Percentiles rank a stretch among this genome's conserved stretches.
Conservation (phyloP, 35 echinoderm and acorn worm genomes). For the Stichopus chloronotus region DNA sequence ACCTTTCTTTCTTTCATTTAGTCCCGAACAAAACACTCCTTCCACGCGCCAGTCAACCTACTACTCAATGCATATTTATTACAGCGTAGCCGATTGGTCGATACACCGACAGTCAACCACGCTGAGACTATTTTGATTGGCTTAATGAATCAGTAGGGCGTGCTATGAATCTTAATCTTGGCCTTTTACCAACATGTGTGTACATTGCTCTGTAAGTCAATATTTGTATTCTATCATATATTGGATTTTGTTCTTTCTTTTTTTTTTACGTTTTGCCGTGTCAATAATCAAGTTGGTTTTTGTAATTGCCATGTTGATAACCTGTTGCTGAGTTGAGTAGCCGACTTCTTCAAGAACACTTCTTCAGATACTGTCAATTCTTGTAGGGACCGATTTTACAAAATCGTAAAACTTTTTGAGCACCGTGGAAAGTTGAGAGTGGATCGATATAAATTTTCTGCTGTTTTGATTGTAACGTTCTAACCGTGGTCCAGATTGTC, state of each 20-base stretch:
- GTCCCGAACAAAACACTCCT: not conserved
- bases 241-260: not conserved
- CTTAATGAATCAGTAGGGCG: not conserved
- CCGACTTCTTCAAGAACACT: not conserved
- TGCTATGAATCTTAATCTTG: constrained; percentile 21
- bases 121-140: constrained; percentile 49
- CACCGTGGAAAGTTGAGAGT: not conserved
- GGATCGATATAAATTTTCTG: not conserved
- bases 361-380: not conserved
- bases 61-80: constrained; percentile 46
- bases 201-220: constrained; percentile 41
- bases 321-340: constrained; percentile 43
- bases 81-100: not conserved
- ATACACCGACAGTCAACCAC: not conserved
- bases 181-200: not conserved
- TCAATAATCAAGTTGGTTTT: not conserved
- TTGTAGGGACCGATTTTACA: not conserved
- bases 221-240: constrained; percentile 46
- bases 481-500: not conserved
- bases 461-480: not conserved
- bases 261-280: not conserved
- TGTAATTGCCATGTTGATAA: constrained; percentile 8
- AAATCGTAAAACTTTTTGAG: not conserved
- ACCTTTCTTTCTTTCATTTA: not conserved
- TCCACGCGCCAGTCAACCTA: constrained; percentile 26